Evolutionary conservation across 2,888 invertebrate genomes (phyloP).

Genomic region (Calliphora vomitoria): DNA sequence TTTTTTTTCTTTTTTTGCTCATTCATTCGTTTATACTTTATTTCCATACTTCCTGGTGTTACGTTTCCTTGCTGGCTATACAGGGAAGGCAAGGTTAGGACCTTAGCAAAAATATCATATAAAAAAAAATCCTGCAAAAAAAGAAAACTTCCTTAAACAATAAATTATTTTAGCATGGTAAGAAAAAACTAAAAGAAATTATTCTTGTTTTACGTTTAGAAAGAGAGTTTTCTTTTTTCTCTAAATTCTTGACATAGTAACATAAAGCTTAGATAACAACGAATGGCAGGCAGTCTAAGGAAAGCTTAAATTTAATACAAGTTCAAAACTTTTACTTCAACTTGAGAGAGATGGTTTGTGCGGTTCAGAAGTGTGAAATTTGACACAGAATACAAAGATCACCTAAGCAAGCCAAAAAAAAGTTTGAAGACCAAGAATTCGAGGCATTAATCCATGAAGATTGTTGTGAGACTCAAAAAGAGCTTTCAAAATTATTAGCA

Average conservation of each 20-base stretch:
- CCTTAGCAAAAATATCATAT: constrained; percentile 24
- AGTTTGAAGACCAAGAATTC: too few species aligned
- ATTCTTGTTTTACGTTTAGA: constrained; percentile 46
- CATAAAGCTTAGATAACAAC: too few species aligned
- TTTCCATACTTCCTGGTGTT: constrained; percentile 60
- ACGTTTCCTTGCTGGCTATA: constrained; percentile 36
- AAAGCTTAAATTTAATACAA: too few species aligned
- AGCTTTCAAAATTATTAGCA: too few species aligned
- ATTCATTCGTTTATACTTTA: constrained; percentile 62
- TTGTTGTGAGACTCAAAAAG: too few species aligned
- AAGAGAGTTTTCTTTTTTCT: constrained; percentile 29
- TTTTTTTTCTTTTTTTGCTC: constrained; percentile 30
- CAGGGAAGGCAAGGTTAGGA: constrained; percentile 55
- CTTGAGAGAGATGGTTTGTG: too few species aligned
- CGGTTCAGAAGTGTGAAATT: too few species aligned
- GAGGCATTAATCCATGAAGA: too few species aligned
- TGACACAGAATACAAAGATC: too few species aligned
- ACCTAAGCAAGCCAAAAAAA: too few species aligned
- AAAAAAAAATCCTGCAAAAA: constrained; percentile 47
- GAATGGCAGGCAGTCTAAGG: too few species aligned
- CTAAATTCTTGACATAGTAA: constrained; percentile 10
- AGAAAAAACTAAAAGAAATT: constrained; percentile 38
- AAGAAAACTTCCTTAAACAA: constrained; percentile 69
- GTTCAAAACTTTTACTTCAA: too few species aligned
- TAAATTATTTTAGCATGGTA: constrained; percentile 65